phyloP scores from a whole-genome alignment of 2,797 vertebrate genomes.

The Buphagus erythrorhynchus region DNA sequence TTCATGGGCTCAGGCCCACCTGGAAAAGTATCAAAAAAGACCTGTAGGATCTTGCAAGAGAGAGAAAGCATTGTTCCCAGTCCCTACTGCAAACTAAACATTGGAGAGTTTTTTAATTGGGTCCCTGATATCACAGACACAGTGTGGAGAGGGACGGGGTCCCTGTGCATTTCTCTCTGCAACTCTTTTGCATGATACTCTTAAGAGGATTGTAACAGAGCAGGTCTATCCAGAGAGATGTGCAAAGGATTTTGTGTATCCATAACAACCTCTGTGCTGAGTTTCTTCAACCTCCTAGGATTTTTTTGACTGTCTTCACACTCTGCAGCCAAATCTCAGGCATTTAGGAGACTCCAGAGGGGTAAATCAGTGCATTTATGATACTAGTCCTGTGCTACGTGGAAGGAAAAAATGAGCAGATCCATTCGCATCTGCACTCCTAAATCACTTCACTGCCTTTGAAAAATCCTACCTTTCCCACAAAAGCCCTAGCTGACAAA shows the following conservation, averaged over 20 bases:
- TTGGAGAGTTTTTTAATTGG: background rate
- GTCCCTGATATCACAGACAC: background rate
- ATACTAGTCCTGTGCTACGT: background rate
- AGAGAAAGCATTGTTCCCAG: background rate
- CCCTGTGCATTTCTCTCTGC: background rate
- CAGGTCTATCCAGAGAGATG: background rate
- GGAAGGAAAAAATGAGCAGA: background rate
- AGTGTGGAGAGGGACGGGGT: rapidly evolving
- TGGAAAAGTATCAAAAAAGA: background rate
- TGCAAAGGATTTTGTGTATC: background rate
- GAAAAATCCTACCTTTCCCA: background rate
- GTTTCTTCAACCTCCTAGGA: background rate
- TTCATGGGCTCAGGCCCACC: background rate
- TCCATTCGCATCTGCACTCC: background rate
- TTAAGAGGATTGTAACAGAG: background rate
- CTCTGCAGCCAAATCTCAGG: background rate
- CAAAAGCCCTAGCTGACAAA: background rate
- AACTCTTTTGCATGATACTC: background rate
- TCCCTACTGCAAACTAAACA: background rate
- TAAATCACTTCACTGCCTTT: background rate
- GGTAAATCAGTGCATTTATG: background rate
- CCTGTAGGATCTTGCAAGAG: background rate
- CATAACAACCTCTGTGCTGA: background rate
- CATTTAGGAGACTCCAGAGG: background rate
- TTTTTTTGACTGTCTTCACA: background rate